Base-by-base conservation (phyloP, 2,888 invertebrate species). In the Eustalomyia histrio region DNA sequence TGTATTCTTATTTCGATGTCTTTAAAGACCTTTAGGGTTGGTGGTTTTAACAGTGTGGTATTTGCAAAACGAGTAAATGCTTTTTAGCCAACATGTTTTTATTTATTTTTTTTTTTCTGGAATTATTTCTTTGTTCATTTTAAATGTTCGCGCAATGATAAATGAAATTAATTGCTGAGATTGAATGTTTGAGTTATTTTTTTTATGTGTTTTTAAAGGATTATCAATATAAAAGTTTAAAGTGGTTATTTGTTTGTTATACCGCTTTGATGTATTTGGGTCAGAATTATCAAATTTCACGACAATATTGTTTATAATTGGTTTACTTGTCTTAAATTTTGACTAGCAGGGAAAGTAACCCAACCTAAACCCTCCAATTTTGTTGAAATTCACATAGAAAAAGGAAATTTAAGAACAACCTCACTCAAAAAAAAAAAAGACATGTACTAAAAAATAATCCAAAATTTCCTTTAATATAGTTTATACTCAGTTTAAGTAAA, bases 211-310 rank as follows among this genome's bases (percentile, higher is more conserved):
- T 79, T n/a, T 79, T 47, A 17, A 53, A 53, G 79, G 71, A 71
- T 80, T 80, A 80, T 71, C 71, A 14, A 8, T 67, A 47, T 39
- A 33, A 75, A 75, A 75, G 80, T 75, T 80, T 80, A 80, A 29
- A 52, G 39, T 73, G 7, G 7, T 29, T 8, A 58, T 57, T 33
- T 39, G 14, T 47, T 29, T 29, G 29, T 29, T 29, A 29, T 6
- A 29, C 29, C 29, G 4, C 7, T 29, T 1, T 29, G 7, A 29
- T 29, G 29, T 1, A 3, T 29, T 29, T 29, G 7, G 29, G 29
- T 29, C 29, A 29, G 7, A 29, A 29, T 2, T 3, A 24, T 24
- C 24, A 24, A 24, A n/a, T n/a, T n/a, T n/a, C n/a, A n/a, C n/a
- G n/a, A n/a, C n/a, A n/a, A n/a, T n/a, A n/a, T n/a, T n/a, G n/a